phyloP scores from a whole-genome alignment of 1,140 invertebrate genomes.

The Ooceraea biroi region DNA sequence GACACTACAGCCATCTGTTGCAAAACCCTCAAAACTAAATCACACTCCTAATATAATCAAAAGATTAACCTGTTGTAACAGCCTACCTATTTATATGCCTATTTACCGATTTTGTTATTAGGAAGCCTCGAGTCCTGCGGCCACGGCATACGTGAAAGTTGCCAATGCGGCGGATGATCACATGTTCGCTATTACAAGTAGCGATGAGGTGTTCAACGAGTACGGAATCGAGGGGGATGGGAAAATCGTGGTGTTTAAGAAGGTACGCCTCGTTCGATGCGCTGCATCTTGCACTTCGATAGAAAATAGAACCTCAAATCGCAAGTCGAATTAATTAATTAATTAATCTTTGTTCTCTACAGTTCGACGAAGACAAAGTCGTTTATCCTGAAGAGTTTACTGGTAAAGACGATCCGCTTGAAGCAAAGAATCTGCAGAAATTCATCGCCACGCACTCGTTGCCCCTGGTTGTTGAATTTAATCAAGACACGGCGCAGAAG shows the following conservation, averaged over 20 bases:
- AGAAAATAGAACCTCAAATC: neutral
- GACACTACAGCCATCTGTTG: too few relatives aligned
- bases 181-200: slow-evolving; percentile 94
- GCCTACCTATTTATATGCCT: slow-evolving; percentile 28
- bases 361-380: slow-evolving; percentile 97
- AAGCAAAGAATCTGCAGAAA: slow-evolving; percentile 87
- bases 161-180: slow-evolving; percentile 94
- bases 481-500: slow-evolving; percentile 98
- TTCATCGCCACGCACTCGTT: slow-evolving; percentile 95
- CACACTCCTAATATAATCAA: too few relatives aligned
- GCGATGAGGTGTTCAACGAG: slow-evolving; percentile 92
- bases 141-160: slow-evolving; percentile 94
- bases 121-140: slow-evolving; percentile 91
- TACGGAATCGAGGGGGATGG: slow-evolving; percentile 91
- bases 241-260: slow-evolving; percentile 95
- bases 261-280: slow-evolving; percentile 87
- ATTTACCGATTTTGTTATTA: slow-evolving; percentile 80
- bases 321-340: neutral
- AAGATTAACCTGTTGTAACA: slow-evolving; percentile 11
- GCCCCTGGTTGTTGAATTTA: slow-evolving; percentile 98
- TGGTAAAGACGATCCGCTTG: slow-evolving; percentile 85
- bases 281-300: neutral
- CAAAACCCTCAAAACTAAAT: too few relatives aligned
- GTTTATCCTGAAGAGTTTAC: slow-evolving; percentile 91
- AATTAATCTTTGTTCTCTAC: slow-evolving; percentile 71